Conservation (phyloP, 1,140 invertebrate species). For the Cepaea nemoralis region DNA sequence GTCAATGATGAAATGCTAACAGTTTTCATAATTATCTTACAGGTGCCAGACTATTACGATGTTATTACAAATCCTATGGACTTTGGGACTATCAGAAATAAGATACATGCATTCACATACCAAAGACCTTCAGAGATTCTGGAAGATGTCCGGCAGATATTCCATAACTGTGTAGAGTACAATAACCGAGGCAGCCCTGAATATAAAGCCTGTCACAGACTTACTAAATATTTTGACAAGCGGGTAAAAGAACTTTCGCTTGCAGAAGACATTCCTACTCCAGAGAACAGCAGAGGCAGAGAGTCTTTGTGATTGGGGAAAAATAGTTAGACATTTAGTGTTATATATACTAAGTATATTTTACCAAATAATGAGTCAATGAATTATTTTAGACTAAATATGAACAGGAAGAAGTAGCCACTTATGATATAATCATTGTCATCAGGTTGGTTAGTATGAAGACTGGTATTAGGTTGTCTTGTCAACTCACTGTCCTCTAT, state of each 20-base stretch:
- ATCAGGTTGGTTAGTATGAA: too few relatives aligned
- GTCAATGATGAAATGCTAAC: too few relatives aligned
- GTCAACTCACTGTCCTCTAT: too few relatives aligned
- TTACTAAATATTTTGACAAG: slow-evolving; percentile 83
- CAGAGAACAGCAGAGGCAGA: background rate
- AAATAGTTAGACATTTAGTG: background rate
- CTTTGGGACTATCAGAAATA: slow-evolving; percentile 84
- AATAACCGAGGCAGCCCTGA: slow-evolving; percentile 76
- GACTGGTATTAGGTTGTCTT: too few relatives aligned
- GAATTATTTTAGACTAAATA: background rate
- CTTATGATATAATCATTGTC: too few relatives aligned
- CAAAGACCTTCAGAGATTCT: slow-evolving; percentile 82
- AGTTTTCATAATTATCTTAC: slow-evolving; percentile 43
- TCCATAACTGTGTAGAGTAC: slow-evolving; percentile 91
- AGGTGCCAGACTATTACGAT: slow-evolving; percentile 93
- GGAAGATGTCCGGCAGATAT: slow-evolving; percentile 85
- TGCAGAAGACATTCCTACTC: slow-evolving; percentile 2
- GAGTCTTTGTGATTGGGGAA: slow-evolving; percentile 14
- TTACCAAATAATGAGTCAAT: background rate
- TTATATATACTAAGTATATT: background rate
- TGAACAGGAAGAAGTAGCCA: background rate
- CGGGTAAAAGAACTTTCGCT: slow-evolving; percentile 70
- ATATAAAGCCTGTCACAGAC: slow-evolving; percentile 81
- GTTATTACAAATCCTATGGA: slow-evolving; percentile 94
- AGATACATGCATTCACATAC: slow-evolving; percentile 85